phyloP scores from a whole-genome alignment of 2,797 vertebrate species.

The Dendrocincla tyrannina region DNA sequence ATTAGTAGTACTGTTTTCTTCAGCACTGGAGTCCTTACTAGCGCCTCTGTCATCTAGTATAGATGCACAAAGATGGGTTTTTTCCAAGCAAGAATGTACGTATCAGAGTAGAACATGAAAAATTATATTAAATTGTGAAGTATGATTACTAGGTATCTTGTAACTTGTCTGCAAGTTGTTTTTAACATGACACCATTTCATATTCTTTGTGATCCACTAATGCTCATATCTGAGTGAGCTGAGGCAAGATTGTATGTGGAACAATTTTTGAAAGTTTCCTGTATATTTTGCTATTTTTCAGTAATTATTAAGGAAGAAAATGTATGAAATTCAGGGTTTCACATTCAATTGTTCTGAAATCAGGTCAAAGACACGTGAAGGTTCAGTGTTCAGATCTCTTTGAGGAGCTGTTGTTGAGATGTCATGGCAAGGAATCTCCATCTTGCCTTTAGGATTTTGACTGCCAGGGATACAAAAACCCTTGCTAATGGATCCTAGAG shows the following conservation, averaged over 20 bases:
- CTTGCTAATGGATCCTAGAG: not conserved
- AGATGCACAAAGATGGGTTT: not conserved
- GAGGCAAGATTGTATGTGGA: not conserved
- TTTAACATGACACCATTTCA: not conserved
- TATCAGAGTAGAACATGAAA: not conserved
- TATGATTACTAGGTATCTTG: not conserved
- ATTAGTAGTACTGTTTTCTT: not conserved
- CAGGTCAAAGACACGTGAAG: not conserved
- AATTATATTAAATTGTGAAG: not conserved
- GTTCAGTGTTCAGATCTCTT: not conserved
- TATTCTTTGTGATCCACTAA: not conserved
- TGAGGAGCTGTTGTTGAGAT: not conserved
- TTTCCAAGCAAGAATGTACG: not conserved
- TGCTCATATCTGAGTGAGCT: not conserved
- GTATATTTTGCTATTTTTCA: not conserved
- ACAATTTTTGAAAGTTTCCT: not conserved
- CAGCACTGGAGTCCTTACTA: not conserved
- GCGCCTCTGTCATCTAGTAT: not conserved
- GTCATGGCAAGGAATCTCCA: not conserved
- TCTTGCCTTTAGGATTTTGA: not conserved
- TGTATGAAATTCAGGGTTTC: not conserved
- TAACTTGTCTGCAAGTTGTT: not conserved
- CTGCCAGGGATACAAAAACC: not conserved
- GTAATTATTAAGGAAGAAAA: not conserved
- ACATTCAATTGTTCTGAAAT: not conserved